Percentiles rank a stretch among this genome's conserved stretches.
Evolutionary conservation across 2,797 vertebrate species (phyloP).

Genomic region (Typhlichthys subterraneus): DNA sequence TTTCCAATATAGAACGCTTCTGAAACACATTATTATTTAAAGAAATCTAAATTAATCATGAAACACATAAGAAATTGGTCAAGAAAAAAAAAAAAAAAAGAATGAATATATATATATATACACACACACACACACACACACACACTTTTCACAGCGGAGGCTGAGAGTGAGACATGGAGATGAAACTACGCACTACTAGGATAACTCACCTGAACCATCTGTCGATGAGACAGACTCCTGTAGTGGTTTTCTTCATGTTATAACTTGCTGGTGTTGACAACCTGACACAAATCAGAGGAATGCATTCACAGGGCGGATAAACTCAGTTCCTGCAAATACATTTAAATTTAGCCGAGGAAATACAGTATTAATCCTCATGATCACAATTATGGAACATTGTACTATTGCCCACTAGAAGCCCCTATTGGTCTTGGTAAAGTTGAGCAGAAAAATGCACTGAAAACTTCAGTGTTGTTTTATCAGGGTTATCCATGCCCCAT

Average conservation of each 20-base stretch:
- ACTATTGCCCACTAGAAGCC: too few relatives aligned
- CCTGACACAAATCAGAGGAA: conserved; percentile 13
- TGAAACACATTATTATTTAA: too few relatives aligned
- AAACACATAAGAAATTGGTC: neutral
- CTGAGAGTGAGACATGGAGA: too few relatives aligned
- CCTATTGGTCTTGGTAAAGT: too few relatives aligned
- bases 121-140: neutral
- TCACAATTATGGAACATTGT: too few relatives aligned
- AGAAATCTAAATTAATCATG: too few relatives aligned
- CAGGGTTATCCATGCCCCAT: too few relatives aligned
- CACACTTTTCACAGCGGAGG: neutral
- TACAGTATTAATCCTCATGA: too few relatives aligned
- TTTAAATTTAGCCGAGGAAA: neutral
- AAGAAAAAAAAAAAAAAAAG: neutral
- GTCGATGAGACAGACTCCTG: conserved; percentile 3
- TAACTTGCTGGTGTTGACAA: neutral
- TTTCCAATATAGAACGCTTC: too few relatives aligned
- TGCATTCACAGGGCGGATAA: neutral
- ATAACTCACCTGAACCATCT: conserved; percentile 4
- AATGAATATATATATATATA: neutral
- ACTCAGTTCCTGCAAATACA: conserved; percentile 10
- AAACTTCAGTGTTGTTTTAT: too few relatives aligned
- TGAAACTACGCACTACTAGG: too few relatives aligned
- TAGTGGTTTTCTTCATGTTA: neutral
- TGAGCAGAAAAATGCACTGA: too few relatives aligned